Conservation (phyloP, 2,113 vertebrate species). For the Phyllostomus hastatus region DNA sequence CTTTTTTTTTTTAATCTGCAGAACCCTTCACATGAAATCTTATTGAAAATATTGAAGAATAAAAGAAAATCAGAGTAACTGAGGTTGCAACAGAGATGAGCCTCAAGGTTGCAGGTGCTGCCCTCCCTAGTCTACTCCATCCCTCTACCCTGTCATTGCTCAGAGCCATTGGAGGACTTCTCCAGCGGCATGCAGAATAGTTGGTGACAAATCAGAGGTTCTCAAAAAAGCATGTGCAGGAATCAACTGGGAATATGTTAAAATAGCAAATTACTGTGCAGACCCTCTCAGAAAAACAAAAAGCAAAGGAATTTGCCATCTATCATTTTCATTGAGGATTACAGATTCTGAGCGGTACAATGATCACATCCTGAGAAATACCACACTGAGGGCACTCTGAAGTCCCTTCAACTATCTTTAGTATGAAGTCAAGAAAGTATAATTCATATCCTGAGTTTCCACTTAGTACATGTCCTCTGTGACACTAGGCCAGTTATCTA, state of each 20-base stretch:
- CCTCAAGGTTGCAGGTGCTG: background rate
- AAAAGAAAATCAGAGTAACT: background rate
- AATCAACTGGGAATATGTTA: background rate
- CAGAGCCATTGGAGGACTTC: background rate
- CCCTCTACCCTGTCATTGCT: fast-evolving
- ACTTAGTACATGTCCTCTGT: background rate
- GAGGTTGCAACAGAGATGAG: background rate
- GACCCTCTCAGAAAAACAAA: background rate
- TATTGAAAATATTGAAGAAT: background rate
- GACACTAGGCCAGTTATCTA: background rate
- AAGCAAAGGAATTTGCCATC: background rate
- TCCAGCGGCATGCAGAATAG: background rate
- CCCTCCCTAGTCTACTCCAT: too few species aligned
- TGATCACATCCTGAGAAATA: background rate
- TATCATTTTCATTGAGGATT: background rate
- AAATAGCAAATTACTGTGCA: background rate
- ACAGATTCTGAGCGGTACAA: background rate
- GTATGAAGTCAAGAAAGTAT: background rate
- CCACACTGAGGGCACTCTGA: background rate
- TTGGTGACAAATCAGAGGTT: background rate
- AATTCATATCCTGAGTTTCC: background rate
- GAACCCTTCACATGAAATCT: background rate
- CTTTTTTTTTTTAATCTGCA: background rate
- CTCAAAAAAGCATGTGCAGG: background rate
- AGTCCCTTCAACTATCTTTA: background rate